Percentiles rank a stretch among this genome's conserved stretches.
Conservation (phyloP, 2,797 vertebrate genomes). For the Tokudaia tokunoshimensis region DNA sequence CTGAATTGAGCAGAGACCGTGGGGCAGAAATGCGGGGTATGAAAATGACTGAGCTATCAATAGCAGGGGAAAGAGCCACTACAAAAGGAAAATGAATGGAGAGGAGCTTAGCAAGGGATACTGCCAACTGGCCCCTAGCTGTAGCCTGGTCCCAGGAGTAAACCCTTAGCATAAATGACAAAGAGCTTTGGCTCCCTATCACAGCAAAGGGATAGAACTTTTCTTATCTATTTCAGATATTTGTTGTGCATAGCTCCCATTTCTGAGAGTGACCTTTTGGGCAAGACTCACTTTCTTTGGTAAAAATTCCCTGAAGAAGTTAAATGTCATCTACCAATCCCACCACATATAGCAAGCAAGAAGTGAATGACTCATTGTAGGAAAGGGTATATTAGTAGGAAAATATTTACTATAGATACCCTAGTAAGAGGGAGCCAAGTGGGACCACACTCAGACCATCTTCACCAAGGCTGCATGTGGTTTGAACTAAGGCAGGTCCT, state of each 20-base stretch:
- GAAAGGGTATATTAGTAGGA: background rate
- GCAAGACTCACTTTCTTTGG: background rate
- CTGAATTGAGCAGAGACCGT: too few relatives aligned
- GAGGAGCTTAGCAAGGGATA: background rate
- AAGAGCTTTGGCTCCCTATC: background rate
- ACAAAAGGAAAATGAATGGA: background rate
- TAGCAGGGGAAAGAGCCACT: background rate
- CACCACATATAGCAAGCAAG: background rate
- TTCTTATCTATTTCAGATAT: background rate
- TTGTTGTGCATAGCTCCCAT: background rate
- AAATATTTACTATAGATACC: background rate
- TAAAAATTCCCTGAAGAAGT: constrained; percentile 7
- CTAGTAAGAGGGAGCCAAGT: background rate
- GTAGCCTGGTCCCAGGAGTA: background rate
- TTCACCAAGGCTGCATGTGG: background rate
- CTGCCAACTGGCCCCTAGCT: background rate
- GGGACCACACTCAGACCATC: background rate
- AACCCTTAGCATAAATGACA: background rate
- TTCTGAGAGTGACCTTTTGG: background rate
- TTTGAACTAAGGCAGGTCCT: background rate
- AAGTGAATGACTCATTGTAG: background rate
- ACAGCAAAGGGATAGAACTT: background rate
- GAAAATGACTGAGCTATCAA: background rate
- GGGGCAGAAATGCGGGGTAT: too few relatives aligned
- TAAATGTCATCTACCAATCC: background rate